phyloP scores from a whole-genome alignment of 1,140 invertebrate species.

The Hetaerina americana region DNA sequence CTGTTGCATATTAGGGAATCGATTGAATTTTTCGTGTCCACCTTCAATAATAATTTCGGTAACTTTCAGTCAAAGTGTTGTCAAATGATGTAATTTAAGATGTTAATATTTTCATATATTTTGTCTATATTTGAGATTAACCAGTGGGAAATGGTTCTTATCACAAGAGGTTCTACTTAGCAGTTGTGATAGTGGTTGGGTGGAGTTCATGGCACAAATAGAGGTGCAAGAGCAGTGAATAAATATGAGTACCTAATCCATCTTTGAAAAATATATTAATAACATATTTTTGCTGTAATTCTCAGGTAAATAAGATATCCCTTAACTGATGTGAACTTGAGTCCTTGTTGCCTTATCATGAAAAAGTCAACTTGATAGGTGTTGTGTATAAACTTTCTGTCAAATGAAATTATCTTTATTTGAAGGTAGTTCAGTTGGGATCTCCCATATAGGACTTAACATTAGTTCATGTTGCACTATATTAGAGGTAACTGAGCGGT shows the following conservation, averaged over 20 bases:
- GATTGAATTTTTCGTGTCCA: too few relatives aligned
- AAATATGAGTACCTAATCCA: not conserved
- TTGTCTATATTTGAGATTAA: not conserved
- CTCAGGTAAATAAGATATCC: not conserved
- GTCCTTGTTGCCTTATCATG: not conserved
- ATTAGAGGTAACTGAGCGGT: too few relatives aligned
- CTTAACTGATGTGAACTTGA: not conserved
- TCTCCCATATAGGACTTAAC: too few relatives aligned
- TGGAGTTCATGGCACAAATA: not conserved
- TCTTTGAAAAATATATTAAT: not conserved
- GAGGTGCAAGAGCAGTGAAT: not conserved
- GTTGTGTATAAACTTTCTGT: too few relatives aligned
- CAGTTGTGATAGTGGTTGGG: not conserved
- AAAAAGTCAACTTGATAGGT: too few relatives aligned
- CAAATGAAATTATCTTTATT: too few relatives aligned
- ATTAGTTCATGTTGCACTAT: too few relatives aligned
- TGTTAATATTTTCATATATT: not conserved
- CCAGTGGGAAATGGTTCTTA: not conserved
- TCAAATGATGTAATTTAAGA: too few relatives aligned
- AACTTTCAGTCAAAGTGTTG: too few relatives aligned
- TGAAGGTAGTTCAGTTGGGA: too few relatives aligned
- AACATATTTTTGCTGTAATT: not conserved
- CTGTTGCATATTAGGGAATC: too few relatives aligned
- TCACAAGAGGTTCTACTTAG: not conserved
- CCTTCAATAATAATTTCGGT: too few relatives aligned